Evolutionary conservation across 2,888 invertebrate species (phyloP).

Genomic region (Ischnura elegans): DNA sequence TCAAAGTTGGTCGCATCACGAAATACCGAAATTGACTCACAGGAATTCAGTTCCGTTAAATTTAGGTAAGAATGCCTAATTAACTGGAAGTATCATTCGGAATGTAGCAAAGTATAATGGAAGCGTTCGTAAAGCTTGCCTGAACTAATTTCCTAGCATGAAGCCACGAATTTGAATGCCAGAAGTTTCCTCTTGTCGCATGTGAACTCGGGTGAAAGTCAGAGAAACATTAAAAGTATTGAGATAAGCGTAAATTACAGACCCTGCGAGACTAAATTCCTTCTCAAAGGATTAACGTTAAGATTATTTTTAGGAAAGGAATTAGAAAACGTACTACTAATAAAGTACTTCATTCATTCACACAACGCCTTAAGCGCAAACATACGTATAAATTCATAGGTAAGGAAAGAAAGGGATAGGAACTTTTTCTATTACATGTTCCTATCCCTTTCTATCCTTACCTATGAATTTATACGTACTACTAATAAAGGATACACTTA

Average conservation of each 20-base stretch:
- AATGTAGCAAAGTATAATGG: background rate
- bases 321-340: too few species aligned
- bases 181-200: background rate
- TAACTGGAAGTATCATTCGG: background rate
- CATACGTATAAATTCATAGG: too few species aligned
- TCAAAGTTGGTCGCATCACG: background rate
- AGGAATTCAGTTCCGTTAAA: background rate
- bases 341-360: too few species aligned
- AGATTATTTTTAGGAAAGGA: too few species aligned
- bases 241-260: background rate
- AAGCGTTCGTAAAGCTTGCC: background rate
- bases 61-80: background rate
- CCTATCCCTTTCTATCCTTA: too few species aligned
- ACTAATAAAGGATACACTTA: too few species aligned
- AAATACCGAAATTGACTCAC: background rate
- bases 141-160: background rate
- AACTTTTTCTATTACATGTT: too few species aligned
- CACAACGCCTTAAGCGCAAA: too few species aligned
- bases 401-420: too few species aligned
- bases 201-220: background rate
- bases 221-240: background rate
- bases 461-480: too few species aligned
- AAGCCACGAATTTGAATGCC: background rate
- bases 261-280: too few species aligned
- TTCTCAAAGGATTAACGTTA: too few species aligned